Evolutionary conservation across 2,888 invertebrate species (phyloP).

Genomic region (Stegophylla sp.): DNA sequence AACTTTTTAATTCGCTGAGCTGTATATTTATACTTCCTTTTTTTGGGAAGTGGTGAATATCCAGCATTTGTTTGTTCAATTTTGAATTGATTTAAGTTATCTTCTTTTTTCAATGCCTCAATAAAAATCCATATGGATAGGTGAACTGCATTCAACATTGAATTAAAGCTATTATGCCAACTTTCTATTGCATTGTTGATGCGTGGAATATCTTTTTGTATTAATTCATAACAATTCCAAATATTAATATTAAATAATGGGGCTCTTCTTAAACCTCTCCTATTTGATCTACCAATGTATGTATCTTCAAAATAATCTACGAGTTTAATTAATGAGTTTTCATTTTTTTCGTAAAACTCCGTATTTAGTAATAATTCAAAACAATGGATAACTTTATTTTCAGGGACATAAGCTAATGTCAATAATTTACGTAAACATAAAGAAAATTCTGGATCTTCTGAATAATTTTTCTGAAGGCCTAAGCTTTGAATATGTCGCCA

Average conservation of each 20-base stretch:
- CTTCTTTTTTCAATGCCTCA: neutral
- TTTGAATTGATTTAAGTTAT: slow-evolving; percentile 6
- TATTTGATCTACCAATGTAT: no score
- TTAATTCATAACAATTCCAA: no score
- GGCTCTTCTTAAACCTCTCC: neutral
- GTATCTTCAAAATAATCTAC: neutral
- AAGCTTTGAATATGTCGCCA: neutral
- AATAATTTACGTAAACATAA: neutral
- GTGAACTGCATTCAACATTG: neutral
- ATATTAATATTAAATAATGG: slow-evolving; percentile 11
- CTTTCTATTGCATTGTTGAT: no score
- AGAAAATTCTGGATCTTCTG: neutral
- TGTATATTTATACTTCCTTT: no score
- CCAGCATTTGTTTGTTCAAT: neutral
- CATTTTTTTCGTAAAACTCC: neutral
- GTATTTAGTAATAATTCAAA: neutral
- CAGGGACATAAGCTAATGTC: neutral
- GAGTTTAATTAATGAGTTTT: neutral
- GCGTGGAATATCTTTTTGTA: no score
- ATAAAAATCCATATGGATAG: neutral
- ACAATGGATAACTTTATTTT: neutral
- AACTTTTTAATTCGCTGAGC: neutral
- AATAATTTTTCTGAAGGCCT: neutral
- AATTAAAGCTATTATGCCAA: no score
- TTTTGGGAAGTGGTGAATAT: neutral